These are phyloP conservation scores for Pholis gunnellus DNA, from an alignment of 2,113 vertebrate species.

Conservation along the genomic window DNA sequence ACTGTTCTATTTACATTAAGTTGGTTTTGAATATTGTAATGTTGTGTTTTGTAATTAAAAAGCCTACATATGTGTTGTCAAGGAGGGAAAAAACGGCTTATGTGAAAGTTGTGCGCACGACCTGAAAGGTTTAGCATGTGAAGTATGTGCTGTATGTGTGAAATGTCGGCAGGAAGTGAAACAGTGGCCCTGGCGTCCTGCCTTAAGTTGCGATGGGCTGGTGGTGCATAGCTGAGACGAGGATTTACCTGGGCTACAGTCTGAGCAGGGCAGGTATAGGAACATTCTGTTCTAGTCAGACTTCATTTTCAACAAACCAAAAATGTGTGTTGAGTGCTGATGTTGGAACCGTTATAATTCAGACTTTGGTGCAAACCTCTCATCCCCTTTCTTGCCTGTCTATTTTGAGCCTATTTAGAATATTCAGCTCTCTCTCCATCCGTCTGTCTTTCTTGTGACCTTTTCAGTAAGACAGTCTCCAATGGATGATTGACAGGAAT, in stretches of 20 bases:
- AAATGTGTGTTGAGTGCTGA: constrained; percentile 21
- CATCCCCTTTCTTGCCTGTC: not conserved
- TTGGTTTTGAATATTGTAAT: not conserved
- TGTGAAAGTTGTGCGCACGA: not conserved
- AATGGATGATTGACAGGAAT: constrained; percentile 59
- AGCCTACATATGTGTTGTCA: not conserved
- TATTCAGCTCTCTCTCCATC: constrained; percentile 28
- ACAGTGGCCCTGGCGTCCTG: not conserved
- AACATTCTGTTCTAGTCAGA: constrained; percentile 25
- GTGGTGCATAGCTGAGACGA: constrained; percentile 38
- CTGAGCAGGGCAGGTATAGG: not conserved
- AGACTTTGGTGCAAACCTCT: not conserved
- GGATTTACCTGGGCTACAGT: not conserved
- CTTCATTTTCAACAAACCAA: not conserved
- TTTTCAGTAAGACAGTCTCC: constrained; percentile 72
- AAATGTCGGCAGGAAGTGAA: not conserved
- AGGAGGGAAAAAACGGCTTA: too few relatives aligned
- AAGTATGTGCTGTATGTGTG: not conserved
- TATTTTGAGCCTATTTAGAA: constrained; percentile 25
- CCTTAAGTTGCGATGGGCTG: not conserved
- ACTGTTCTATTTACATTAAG: too few relatives aligned
- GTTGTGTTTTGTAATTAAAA: not conserved
- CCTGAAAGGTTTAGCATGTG: not conserved
- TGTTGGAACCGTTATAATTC: not conserved
- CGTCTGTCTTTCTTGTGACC: constrained; percentile 60